phyloP scores from a whole-genome alignment of 2,113 vertebrate species.

The Sapayoa aenigma region DNA sequence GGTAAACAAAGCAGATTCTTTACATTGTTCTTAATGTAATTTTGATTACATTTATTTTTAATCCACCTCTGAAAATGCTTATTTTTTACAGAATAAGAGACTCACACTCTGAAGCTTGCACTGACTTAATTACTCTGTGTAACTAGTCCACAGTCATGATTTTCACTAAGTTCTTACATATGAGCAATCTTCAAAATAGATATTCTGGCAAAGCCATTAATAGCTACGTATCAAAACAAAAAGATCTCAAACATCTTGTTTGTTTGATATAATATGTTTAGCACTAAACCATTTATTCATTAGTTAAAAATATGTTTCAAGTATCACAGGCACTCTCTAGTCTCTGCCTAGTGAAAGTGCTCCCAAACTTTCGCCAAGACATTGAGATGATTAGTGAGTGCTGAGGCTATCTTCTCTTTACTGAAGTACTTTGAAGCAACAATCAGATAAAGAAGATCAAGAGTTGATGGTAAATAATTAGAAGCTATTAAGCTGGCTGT shows the following conservation, averaged over 20 bases:
- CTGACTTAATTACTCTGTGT: background rate
- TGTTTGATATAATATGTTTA: background rate
- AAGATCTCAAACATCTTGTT: background rate
- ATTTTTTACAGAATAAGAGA: background rate
- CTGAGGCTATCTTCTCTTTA: conserved; percentile 33
- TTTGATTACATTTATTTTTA: background rate
- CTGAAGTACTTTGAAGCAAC: conserved; percentile 61
- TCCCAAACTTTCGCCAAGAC: conserved; percentile 27
- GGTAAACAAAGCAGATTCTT: background rate
- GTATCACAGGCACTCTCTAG: background rate
- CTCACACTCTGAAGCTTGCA: background rate
- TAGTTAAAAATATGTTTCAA: background rate
- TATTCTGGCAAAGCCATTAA: background rate
- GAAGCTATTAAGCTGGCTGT: conserved; percentile 61
- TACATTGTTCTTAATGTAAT: background rate
- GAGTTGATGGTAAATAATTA: conserved; percentile 67
- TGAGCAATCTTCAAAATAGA: background rate
- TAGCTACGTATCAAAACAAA: background rate
- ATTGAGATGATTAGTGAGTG: conserved; percentile 12
- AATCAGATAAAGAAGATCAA: conserved; percentile 60
- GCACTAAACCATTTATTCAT: background rate
- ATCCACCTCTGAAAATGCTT: background rate
- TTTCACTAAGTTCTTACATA: background rate
- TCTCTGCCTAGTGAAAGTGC: background rate
- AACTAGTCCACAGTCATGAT: background rate